Conservation (phyloP, 1,140 invertebrate species). For the Saxidomus purpurata region DNA sequence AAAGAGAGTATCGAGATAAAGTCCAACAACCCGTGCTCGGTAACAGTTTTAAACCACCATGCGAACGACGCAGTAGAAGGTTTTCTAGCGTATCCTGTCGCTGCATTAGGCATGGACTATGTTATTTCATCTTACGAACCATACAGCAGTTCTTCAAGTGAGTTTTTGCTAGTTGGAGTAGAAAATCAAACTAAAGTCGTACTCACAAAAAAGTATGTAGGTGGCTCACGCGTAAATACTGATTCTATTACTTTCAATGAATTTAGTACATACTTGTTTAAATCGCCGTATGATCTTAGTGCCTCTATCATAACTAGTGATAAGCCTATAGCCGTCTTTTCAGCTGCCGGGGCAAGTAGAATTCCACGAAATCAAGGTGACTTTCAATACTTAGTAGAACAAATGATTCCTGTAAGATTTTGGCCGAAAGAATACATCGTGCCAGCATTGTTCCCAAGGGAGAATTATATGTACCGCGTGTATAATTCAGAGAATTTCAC, state of each 20-base stretch:
- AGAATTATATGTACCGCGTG: neutral
- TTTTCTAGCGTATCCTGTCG: neutral
- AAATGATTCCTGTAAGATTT: constrained; percentile 7
- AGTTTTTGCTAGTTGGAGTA: neutral
- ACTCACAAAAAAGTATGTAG: neutral
- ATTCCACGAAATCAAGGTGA: neutral
- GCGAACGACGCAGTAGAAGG: neutral
- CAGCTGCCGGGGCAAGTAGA: neutral
- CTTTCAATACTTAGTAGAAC: constrained; percentile 14
- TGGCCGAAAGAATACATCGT: constrained; percentile 3
- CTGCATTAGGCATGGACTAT: neutral
- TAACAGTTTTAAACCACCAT: neutral
- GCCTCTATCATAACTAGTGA: neutral
- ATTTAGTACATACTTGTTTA: neutral
- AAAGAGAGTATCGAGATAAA: neutral
- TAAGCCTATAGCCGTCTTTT: constrained; percentile 9
- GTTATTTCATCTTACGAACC: constrained; percentile 13
- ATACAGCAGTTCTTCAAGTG: neutral
- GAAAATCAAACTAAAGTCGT: neutral
- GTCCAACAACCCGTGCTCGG: neutral
- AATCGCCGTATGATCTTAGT: neutral
- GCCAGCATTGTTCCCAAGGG: neutral
- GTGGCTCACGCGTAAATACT: no score
- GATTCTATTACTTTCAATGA: neutral
- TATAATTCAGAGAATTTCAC: neutral